Evolutionary conservation across 2,113 vertebrate species (phyloP), one percentile per base, ranked within the genome.

Genomic region (Platanista minor): DNA sequence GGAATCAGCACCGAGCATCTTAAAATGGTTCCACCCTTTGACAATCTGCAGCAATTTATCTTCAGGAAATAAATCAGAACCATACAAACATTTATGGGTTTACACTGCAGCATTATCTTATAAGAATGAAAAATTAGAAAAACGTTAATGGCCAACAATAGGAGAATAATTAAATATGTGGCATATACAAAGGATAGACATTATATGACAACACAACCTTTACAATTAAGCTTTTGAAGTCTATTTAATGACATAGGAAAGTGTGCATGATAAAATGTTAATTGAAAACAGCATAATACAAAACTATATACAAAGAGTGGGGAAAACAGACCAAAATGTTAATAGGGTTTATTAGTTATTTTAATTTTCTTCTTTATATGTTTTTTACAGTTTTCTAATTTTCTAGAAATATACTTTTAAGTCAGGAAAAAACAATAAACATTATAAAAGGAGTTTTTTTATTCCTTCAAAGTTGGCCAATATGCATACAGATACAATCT

Each of bases 371-470:
- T 75, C 46, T 86, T 80, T 52, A 39, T n/a, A 33, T 75, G 77
- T 87, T 94, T 95, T 87, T 71, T 67, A 20, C 9, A 75, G 27
- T 80, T 89, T 92, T 71, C 75, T 92, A 43, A 95, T 92, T 96
- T 95, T 87, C 46, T 96, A 83, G 81, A 93, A 91, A 93, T 84
- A 64, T 9, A 91, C 33, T 85, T 95, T 97, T 80, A 89, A 83
- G 80, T 94, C 41, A 91, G 72, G 72, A 74, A 92, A 96, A 97
- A 92, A 52, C 25, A 74, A 64, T 61, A 91, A 92, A 71, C 75
- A 81, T 46, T 92, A 54, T 52, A 95, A 96, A 93, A 91, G 72
- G 59, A 88, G 69, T 54, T 78, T 59, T 93, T 41, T 78, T n/a
- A 49, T 86, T 86, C 94, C 75, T 91, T 96, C 54, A 74, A 57